These are phyloP conservation scores for Myrmecophaga tridactyla DNA, from an alignment of 2,113 vertebrate genomes.

Conservation along the genomic window DNA sequence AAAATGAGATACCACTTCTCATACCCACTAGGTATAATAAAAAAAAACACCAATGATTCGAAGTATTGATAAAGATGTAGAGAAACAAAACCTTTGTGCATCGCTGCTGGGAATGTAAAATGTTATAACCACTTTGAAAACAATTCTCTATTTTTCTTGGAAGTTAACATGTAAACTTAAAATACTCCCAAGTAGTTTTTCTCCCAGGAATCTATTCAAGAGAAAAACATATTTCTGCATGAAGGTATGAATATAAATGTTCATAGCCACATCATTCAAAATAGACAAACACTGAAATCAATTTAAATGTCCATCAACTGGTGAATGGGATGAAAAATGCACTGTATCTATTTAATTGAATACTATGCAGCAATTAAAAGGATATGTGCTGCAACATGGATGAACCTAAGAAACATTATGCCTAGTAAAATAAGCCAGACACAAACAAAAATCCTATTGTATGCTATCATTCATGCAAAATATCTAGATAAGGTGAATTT, in stretches of 20 bases:
- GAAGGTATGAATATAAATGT: not conserved
- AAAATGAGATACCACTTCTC: too few relatives aligned
- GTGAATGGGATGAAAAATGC: not conserved
- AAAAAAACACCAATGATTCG: not conserved
- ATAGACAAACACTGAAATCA: not conserved
- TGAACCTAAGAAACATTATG: not conserved
- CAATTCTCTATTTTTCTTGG: not conserved
- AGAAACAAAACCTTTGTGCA: fast-evolving
- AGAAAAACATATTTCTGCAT: not conserved
- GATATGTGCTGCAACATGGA: too few relatives aligned
- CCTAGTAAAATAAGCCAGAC: not conserved
- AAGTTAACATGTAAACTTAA: not conserved
- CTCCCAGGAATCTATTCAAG: not conserved
- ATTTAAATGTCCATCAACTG: not conserved
- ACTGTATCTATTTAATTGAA: not conserved
- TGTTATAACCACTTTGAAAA: not conserved
- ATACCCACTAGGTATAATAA: not conserved
- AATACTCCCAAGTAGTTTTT: not conserved
- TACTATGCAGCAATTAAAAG: not conserved
- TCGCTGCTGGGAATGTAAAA: not conserved
- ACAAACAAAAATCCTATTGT: fast-evolving
- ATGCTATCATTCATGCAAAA: not conserved
- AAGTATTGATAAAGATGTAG: too few relatives aligned
- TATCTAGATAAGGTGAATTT: not conserved
- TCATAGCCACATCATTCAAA: not conserved